These are phyloP conservation scores for Sorex maritimensis DNA, from an alignment of 2,797 vertebrate species.

Conservation along the genomic window DNA sequence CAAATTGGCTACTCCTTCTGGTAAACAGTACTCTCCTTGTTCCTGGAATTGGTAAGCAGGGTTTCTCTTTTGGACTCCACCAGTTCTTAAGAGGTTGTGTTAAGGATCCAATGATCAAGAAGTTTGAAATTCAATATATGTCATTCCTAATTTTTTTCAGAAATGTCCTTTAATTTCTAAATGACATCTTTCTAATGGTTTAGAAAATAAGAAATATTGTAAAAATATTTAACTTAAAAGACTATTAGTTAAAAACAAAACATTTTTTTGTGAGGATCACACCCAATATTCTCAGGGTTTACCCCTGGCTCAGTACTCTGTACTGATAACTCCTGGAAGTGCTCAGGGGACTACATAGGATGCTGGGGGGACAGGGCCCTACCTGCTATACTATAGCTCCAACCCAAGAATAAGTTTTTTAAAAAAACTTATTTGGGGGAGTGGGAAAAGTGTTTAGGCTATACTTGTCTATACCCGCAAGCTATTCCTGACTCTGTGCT, in stretches of 20 bases:
- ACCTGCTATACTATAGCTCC: no score
- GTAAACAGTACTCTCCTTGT: background rate
- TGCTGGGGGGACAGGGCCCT: no score
- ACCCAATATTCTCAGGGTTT: no score
- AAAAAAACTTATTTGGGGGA: no score
- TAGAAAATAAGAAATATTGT: conserved; percentile 41
- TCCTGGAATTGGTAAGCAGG: background rate
- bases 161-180: conserved; percentile 46
- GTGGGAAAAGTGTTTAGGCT: no score
- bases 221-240: conserved; percentile 42
- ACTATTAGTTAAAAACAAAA: background rate
- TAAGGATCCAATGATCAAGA: conserved; percentile 35
- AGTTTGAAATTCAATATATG: conserved; percentile 7
- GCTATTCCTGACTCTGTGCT: no score
- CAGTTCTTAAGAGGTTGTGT: background rate
- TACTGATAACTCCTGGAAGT: no score
- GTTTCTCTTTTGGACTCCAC: background rate
- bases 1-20: background rate
- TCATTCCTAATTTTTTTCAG: background rate
- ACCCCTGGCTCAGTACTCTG: no score
- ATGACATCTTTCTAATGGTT: background rate
- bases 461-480: no score
- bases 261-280: no score
- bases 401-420: no score
- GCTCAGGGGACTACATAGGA: no score